phyloP scores from a whole-genome alignment of 2,113 vertebrate species.

The Trogon melanurus region DNA sequence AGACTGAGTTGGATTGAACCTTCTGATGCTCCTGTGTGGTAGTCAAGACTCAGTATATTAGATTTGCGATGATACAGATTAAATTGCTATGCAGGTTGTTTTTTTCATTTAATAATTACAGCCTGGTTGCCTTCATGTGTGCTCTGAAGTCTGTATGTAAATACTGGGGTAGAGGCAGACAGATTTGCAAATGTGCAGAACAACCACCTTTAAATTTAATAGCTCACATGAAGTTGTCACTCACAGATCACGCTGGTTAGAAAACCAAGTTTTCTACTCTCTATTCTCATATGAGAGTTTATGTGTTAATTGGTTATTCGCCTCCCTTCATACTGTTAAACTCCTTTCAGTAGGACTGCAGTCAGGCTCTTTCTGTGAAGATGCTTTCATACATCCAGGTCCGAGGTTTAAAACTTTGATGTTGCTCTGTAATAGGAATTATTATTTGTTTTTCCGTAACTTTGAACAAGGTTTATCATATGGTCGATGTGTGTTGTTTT shows the following conservation, averaged over 20 bases:
- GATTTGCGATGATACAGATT: neutral
- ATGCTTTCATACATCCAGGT: neutral
- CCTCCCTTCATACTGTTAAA: neutral
- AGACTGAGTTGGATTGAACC: neutral
- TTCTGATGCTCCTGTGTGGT: neutral
- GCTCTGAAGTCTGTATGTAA: neutral
- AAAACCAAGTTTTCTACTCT: neutral
- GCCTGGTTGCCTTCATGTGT: neutral
- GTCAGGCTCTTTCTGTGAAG: neutral
- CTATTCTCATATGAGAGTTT: neutral
- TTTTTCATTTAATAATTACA: neutral
- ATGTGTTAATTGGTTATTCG: neutral
- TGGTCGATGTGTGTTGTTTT: neutral
- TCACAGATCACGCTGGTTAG: neutral
- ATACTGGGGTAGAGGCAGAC: neutral
- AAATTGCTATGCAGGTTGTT: neutral
- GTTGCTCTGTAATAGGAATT: neutral
- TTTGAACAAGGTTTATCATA: neutral
- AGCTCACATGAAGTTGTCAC: neutral
- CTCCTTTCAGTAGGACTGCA: neutral
- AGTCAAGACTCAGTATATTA: neutral
- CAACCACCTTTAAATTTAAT: neutral
- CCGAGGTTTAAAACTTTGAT: neutral
- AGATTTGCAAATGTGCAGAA: neutral
- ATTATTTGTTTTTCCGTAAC: neutral